These are phyloP conservation scores for Polydrusus pterygomalis DNA, from an alignment of 2,888 invertebrate species.

Conservation along the genomic window DNA sequence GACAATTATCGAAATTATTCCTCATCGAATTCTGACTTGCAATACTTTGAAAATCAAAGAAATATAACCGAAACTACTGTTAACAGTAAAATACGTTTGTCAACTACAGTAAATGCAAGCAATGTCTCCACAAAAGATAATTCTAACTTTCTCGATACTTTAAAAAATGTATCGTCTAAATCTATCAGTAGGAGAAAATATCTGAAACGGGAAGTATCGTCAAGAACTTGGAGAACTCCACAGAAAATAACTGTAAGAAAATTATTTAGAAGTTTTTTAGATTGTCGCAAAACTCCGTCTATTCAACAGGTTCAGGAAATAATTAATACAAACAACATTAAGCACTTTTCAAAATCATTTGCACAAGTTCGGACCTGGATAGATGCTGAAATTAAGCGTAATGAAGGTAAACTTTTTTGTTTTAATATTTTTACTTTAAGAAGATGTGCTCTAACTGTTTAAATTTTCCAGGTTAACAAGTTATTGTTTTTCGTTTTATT, in stretches of 20 bases:
- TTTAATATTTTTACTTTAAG: not conserved
- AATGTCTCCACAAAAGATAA: not conserved
- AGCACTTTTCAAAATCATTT: not conserved
- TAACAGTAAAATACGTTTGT: not conserved
- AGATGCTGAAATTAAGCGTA: not conserved
- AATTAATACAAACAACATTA: not conserved
- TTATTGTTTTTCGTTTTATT: not conserved
- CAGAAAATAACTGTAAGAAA: not conserved
- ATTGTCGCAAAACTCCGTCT: not conserved
- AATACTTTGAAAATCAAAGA: not conserved
- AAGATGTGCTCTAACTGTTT: not conserved
- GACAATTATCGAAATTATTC: not conserved
- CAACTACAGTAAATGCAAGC: not conserved
- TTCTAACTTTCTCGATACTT: not conserved
- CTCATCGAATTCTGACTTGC: not conserved
- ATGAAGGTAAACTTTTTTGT: not conserved
- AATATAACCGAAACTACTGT: not conserved
- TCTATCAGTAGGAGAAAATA: not conserved
- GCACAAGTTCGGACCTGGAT: not conserved
- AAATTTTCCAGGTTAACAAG: not conserved
- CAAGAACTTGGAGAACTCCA: constrained; percentile 2
- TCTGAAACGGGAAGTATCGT: not conserved
- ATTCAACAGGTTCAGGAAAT: not conserved
- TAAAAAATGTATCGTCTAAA: not conserved
- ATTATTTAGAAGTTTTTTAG: not conserved